Percentiles rank a stretch among this genome's conserved stretches.
These are phyloP conservation scores for Drosophila parthenogenetica DNA, from an alignment of 2,888 invertebrate species.

Conservation along the genomic window DNA sequence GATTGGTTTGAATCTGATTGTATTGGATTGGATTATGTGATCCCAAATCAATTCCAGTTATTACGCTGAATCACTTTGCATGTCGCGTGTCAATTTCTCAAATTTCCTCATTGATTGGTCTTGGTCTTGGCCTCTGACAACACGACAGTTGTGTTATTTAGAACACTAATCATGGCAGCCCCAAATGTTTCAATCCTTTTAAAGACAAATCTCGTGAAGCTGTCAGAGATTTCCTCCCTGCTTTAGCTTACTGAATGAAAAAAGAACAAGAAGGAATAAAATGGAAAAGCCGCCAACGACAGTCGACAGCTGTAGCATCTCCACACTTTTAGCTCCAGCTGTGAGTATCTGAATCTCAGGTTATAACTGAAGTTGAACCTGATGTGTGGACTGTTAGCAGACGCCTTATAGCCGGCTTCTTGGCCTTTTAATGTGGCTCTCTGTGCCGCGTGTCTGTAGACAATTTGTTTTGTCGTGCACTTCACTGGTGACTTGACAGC, in stretches of 20 bases:
- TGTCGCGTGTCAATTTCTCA: slow-evolving; percentile 69
- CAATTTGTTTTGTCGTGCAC: slow-evolving; percentile 73
- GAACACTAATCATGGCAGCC: slow-evolving; percentile 76
- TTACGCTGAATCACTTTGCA: slow-evolving; percentile 61
- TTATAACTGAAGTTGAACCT: slow-evolving; percentile 42
- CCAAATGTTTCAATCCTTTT: slow-evolving; percentile 72
- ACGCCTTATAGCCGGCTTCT: slow-evolving; percentile 35
- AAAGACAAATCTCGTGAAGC: slow-evolving; percentile 39
- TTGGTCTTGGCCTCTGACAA: slow-evolving; percentile 33
- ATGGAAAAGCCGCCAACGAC: slow-evolving; percentile 60
- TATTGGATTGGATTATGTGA: slow-evolving; percentile 41
- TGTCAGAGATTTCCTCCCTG: slow-evolving; percentile 49
- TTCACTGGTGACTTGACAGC: slow-evolving; percentile 55
- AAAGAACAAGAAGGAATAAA: slow-evolving; percentile 13
- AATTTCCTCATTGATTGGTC: slow-evolving; percentile 45
- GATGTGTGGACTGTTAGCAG: slow-evolving; percentile 41
- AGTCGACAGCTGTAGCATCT: slow-evolving; percentile 48
- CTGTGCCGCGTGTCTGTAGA: slow-evolving; percentile 61
- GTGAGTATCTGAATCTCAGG: slow-evolving; percentile 30
- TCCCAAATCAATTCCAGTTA: slow-evolving; percentile 34
- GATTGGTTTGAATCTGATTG: slow-evolving; percentile 13
- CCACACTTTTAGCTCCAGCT: slow-evolving; percentile 31
- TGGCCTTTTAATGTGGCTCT: slow-evolving; percentile 44
- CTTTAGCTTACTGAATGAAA: not conserved
- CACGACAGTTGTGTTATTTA: slow-evolving; percentile 65